A percentile compares a stretch with the other conserved stretches of the same genome.
These are phyloP conservation scores for Spongilla lacustris DNA, from an alignment of 37 sponge, comb jelly and placozoan species.

Conservation along the genomic window DNA sequence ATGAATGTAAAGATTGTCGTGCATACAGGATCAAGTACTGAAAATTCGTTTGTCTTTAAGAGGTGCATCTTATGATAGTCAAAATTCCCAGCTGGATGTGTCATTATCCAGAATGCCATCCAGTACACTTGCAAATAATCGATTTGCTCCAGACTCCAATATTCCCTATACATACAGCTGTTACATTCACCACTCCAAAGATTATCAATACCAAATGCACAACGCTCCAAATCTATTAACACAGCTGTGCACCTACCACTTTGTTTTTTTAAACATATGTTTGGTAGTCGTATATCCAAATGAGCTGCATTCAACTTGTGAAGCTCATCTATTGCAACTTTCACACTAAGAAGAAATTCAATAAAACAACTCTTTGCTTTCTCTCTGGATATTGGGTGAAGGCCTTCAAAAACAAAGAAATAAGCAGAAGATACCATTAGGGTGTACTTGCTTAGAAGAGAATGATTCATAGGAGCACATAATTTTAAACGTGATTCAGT, in stretches of 20 bases:
- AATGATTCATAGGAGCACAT: not conserved
- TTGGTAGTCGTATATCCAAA: not conserved
- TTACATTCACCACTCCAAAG: not conserved
- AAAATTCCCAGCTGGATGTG: not conserved
- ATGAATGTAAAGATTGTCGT: not conserved
- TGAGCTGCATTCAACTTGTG: not conserved
- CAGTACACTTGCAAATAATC: not conserved
- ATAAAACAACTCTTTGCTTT: too few species aligned
- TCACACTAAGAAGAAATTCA: not conserved
- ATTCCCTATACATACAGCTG: not conserved
- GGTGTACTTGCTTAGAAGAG: not conserved
- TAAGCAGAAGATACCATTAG: not conserved
- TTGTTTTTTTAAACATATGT: not conserved
- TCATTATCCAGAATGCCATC: too few species aligned
- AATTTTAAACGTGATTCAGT: not conserved
- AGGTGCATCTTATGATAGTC: not conserved
- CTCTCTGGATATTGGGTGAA: not conserved
- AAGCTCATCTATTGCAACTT: not conserved
- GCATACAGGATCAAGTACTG: not conserved
- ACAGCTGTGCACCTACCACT: not conserved
- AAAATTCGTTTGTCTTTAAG: not conserved
- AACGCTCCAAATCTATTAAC: not conserved
- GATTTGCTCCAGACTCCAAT: not conserved
- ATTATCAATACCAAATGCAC: not conserved
- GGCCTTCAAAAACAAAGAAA: not conserved